phyloP scores from a whole-genome alignment of 1,140 invertebrate species.

The Heliconius hermathena region DNA sequence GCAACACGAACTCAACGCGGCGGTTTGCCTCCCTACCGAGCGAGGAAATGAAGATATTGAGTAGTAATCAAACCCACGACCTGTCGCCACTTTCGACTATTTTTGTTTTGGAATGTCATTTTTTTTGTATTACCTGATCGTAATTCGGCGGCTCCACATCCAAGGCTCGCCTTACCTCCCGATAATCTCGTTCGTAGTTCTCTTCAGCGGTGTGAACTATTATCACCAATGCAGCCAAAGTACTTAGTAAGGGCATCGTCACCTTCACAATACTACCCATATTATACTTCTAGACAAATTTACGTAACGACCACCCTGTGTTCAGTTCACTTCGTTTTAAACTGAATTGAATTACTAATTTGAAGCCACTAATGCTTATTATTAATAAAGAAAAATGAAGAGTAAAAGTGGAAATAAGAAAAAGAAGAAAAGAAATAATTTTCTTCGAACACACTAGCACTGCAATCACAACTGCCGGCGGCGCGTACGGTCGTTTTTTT shows the following conservation, averaged over 20 bases:
- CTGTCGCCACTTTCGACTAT: too few relatives aligned
- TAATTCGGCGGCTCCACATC: constrained; percentile 53
- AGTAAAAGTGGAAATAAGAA: constrained; percentile 24
- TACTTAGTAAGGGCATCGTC: constrained; percentile 70
- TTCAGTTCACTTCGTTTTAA: not conserved
- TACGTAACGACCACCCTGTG: not conserved
- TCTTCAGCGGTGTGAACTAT: constrained; percentile 72
- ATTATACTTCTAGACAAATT: not conserved
- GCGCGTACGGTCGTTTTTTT: constrained; percentile 39
- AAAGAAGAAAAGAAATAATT: constrained; percentile 48
- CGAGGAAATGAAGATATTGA: too few relatives aligned
- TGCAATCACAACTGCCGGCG: constrained; percentile 24
- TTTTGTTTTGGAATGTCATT: not conserved
- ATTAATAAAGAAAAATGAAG: not conserved
- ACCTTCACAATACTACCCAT: constrained; percentile 47
- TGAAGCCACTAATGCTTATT: not conserved
- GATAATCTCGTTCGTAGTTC: constrained; percentile 53
- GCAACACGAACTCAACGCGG: too few relatives aligned
- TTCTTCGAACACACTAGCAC: constrained; percentile 45
- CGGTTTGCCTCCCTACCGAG: too few relatives aligned
- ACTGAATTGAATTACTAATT: not conserved
- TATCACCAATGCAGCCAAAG: constrained; percentile 73
- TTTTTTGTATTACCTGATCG: constrained; percentile 54
- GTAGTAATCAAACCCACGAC: too few relatives aligned
- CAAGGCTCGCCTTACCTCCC: constrained; percentile 51